Evolutionary conservation across 2,888 invertebrate genomes (phyloP), one percentile per base, ranked within the genome.

Genomic region (Caenorhabditis sp.): DNA sequence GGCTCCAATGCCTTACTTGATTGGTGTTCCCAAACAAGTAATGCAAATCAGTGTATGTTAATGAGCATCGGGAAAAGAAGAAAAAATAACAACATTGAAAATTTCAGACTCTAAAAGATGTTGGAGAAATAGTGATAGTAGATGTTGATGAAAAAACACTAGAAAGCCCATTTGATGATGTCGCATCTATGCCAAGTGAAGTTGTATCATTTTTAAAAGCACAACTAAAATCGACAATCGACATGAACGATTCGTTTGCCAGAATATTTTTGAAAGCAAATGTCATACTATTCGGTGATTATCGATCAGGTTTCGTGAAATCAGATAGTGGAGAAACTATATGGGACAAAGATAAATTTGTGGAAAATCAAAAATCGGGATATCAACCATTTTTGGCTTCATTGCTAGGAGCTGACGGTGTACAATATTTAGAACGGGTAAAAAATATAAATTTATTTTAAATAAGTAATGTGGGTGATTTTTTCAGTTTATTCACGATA

Each of bases 1-100:
- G 84, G 97, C 97, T 17, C 97, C 97, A 0, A 97, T 97, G 97
- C 97, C 97, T 58, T 97, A 94, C 90, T 91, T 97, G 58, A 95
- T 97, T 87, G 97, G 97, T 72, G 94, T 97, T 76, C 96, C 96
- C 79, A 91, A 93, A 78, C 91, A 92, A 84, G 93, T 95, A 63
- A 92, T 95, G 90, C 90, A 67, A 8, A 66, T 54, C n/a, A 66
- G 63, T 57, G 77, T 79, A 31, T 17, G 69, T 43, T 17, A 21
- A 21, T 27, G 8, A 36, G 4, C 31, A 59, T n/a, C 5, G 7
- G 31, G 27, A 36, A 14, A 21, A 56, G n/a, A n/a, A n/a, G n/a
- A n/a, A n/a, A n/a, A 56, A 56, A 20, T 26, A 8, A 4, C 52
- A 52, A 23, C n/a, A 65, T 4, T 17, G 5, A 14, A 43, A 10